phyloP scores from a whole-genome alignment of 92 coral and sea anemone species.

The Heliopora coerulea region DNA sequence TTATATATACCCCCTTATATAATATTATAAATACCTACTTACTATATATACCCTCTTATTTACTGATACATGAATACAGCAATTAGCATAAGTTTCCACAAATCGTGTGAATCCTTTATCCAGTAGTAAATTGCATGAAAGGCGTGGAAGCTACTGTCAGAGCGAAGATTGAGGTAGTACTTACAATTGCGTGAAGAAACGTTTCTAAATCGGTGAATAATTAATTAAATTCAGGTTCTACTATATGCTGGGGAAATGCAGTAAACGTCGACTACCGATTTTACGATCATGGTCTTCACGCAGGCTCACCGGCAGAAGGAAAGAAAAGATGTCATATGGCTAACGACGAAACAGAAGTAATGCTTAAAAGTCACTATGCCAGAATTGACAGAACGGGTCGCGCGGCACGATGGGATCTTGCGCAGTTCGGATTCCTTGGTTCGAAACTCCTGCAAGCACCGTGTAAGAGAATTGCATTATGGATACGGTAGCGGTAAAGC shows the following conservation, averaged over 20 bases:
- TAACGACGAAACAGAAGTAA: constrained; percentile 78
- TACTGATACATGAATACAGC: no score
- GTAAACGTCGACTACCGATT: constrained; percentile 75
- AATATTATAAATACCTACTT: no score
- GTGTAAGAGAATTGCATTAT: constrained; percentile 85
- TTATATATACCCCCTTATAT: no score
- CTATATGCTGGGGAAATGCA: constrained; percentile 92
- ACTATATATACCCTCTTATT: no score
- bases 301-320: constrained; percentile 83
- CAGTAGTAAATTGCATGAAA: no score
- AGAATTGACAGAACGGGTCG: constrained; percentile 68
- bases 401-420: constrained; percentile 88
- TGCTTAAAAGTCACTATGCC: constrained; percentile 97
- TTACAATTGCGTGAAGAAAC: no score
- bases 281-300: constrained; percentile 95
- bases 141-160: no score
- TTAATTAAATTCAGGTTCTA: constrained; percentile 63
- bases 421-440: constrained; percentile 96
- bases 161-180: no score
- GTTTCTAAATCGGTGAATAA: no score
- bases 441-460: constrained; percentile 74
- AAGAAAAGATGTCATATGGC: constrained; percentile 83
- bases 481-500: constrained; percentile 72
- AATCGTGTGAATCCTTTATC: no score
- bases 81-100: no score